Conservation (phyloP, 2,113 vertebrate species). For the Chitala chitala region DNA sequence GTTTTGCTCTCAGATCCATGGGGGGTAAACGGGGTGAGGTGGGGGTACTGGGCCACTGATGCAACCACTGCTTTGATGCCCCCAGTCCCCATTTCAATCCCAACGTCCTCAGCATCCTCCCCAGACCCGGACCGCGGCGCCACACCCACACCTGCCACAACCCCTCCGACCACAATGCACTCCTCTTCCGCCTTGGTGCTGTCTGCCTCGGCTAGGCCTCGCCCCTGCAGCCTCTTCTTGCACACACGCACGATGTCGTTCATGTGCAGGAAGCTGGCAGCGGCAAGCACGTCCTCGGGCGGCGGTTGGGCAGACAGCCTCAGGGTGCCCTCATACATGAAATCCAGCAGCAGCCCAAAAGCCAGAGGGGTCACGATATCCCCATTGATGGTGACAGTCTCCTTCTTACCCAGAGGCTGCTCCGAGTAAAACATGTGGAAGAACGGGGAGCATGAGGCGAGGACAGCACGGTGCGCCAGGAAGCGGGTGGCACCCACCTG, state of each 20-base stretch:
- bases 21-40: slow-evolving; percentile 30
- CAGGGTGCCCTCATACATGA: slow-evolving; percentile 86
- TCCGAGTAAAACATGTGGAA: slow-evolving; percentile 93
- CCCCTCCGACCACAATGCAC: background rate
- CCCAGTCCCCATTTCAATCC: slow-evolving; percentile 19
- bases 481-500: slow-evolving; percentile 77
- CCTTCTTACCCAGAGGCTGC: slow-evolving; percentile 57
- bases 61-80: slow-evolving; percentile 28
- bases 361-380: slow-evolving; percentile 87
- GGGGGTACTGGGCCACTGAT: slow-evolving; percentile 24
- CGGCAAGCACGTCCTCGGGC: slow-evolving; percentile 84
- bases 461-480: slow-evolving; percentile 79
- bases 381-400: slow-evolving; percentile 74
- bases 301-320: slow-evolving; percentile 70
- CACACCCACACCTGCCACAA: slow-evolving; percentile 17
- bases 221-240: slow-evolving; percentile 77
- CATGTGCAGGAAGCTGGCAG: slow-evolving; percentile 93
- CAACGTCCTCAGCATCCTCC: slow-evolving; percentile 11
- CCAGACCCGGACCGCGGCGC: slow-evolving; percentile 6
- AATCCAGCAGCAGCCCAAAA: slow-evolving; percentile 83
- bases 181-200: slow-evolving; percentile 85
- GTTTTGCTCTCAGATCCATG: slow-evolving; percentile 43
- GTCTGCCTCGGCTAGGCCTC: slow-evolving; percentile 79
- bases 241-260: slow-evolving; percentile 91
- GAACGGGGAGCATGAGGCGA: slow-evolving; percentile 88